Percentiles rank a stretch among this genome's conserved stretches.
phyloP scores from a whole-genome alignment of 2,113 vertebrate species.

The Salminus brasiliensis region DNA sequence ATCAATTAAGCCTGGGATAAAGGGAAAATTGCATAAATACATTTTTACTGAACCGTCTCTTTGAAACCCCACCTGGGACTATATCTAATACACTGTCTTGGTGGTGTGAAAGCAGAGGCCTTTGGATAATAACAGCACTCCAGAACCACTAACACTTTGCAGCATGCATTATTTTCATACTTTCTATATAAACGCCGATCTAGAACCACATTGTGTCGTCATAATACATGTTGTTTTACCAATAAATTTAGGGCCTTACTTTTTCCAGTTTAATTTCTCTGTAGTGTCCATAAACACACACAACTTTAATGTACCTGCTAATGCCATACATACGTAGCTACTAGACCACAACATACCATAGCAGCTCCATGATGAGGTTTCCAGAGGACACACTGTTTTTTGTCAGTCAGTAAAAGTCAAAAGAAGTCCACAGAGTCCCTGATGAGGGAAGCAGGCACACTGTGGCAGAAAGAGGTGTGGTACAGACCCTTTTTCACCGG shows the following conservation, averaged over 20 bases:
- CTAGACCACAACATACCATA: not conserved
- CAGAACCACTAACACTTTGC: too few species aligned
- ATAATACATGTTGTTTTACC: too few species aligned
- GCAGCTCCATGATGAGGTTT: slow-evolving; percentile 16
- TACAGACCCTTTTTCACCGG: slow-evolving; percentile 41
- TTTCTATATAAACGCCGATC: not conserved
- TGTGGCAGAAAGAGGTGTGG: slow-evolving; percentile 39
- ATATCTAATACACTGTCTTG: too few species aligned
- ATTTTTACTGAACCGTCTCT: too few species aligned
- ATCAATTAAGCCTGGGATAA: too few species aligned
- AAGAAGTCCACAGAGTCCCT: slow-evolving; percentile 41
- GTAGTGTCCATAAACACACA: not conserved
- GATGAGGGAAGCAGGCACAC: slow-evolving; percentile 49
- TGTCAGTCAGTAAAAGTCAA: slow-evolving; percentile 27
- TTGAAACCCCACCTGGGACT: too few species aligned
- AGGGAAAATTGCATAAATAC: too few species aligned
- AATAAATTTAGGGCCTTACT: not conserved
- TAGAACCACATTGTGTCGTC: too few species aligned
- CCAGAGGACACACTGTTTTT: slow-evolving; percentile 29
- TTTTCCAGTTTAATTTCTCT: not conserved
- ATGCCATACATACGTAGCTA: slow-evolving; percentile 2
- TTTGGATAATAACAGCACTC: too few species aligned
- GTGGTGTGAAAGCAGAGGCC: too few species aligned
- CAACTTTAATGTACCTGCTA: slow-evolving; percentile 1
- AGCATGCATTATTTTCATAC: not conserved